phyloP scores from a whole-genome alignment of 2,797 vertebrate species.

The Merluccius polli region DNA sequence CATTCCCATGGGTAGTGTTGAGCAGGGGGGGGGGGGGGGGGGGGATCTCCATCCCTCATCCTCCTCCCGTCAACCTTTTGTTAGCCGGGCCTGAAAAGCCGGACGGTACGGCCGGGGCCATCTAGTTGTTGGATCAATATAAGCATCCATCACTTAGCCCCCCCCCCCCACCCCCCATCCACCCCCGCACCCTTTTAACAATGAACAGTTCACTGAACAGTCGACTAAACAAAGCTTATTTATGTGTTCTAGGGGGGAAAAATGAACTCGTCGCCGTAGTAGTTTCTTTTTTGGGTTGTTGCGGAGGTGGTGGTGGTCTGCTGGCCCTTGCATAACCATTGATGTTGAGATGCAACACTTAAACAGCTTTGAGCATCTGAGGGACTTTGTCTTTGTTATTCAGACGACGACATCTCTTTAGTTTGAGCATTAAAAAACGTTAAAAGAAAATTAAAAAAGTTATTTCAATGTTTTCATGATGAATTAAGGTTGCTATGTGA shows the following conservation, averaged over 20 bases:
- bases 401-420: neutral
- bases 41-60: conserved; percentile 54
- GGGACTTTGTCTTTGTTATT: neutral
- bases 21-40: conserved; percentile 20
- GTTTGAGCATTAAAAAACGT: neutral
- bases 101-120: conserved; percentile 61
- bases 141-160: conserved; percentile 73
- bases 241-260: conserved; percentile 63
- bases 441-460: too few relatives aligned
- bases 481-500: neutral
- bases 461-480: neutral
- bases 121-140: conserved; percentile 76
- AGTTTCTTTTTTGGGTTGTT: conserved; percentile 47
- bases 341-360: neutral
- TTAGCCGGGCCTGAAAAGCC: conserved; percentile 64
- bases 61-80: conserved; percentile 68
- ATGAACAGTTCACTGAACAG: conserved; percentile 67
- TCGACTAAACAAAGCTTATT: conserved; percentile 71
- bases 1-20: conserved; percentile 65
- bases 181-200: conserved; percentile 63
- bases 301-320: neutral
- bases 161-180: neutral
- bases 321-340: neutral
- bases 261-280: conserved; percentile 62
- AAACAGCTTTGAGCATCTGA: neutral